Evolutionary conservation across 2,113 vertebrate species (phyloP), one percentile per base, ranked within the genome.

Genomic region (Meles meles): DNA sequence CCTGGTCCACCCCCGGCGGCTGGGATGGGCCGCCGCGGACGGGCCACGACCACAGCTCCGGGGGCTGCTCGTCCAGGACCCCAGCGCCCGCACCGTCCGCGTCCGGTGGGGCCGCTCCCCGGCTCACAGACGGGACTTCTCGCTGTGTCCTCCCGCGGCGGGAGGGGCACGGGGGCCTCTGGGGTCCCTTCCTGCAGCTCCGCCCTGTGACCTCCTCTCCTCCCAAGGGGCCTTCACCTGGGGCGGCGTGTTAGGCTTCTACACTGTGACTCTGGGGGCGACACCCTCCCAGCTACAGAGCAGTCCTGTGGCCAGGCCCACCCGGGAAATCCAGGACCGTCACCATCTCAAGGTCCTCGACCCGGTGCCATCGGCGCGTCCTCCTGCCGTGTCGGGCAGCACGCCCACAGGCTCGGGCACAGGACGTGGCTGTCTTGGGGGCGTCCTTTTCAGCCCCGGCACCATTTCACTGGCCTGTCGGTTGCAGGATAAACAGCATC

Each of bases 271-370:
- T n/a, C 23, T 6, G 5, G 52, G 49, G 31, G 31, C 37, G 34
- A 10, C 10, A 23, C 47, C 55, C 69, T 6, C 37, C 69, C 37
- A 25, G 71, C 71, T 42, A 14, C 39, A 17, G 25, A 31, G 72
- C 42, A 77, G 4, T 25, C 39, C 72, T 27, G 39, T 27, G 42
- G 13, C 71, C 71, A 74, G 71, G 71, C 39, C 71, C 23, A 7
- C 17, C 0, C 0, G 7, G 25, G 42, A 47, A 47, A 18, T 17
- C 42, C 42, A 17, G 74, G 74, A 31, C 27, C 2, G 3, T 8
- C 27, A 2, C 71, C 71, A 18, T 8, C 72, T 29, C 27, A 4
- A 47, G 74, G 71, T 47, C 42, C 72, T 8, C 4, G 44, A 47
- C 44, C 29, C 29, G 20, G 42, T 34, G 27, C 29, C 17, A 29